phyloP scores from a whole-genome alignment of 2,888 invertebrate genomes.

The Cantharis rustica region DNA sequence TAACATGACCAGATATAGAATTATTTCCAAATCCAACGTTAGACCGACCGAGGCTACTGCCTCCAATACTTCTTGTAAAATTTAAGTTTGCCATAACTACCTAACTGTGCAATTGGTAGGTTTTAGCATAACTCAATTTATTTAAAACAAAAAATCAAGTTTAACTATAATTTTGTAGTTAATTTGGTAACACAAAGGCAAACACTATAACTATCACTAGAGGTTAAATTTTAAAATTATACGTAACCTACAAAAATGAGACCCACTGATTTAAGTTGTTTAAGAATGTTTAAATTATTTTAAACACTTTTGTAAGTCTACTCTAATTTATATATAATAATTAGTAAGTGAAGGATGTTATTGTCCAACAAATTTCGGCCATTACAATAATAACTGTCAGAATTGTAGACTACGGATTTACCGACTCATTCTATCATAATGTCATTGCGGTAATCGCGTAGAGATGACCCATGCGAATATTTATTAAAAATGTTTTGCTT shows the following conservation, averaged over 20 bases:
- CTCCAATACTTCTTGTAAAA: constrained; percentile 89
- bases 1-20: constrained; percentile 77
- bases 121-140: constrained; percentile 51
- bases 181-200: constrained; percentile 47
- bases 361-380: constrained; percentile 56
- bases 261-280: constrained; percentile 33
- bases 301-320: constrained; percentile 36
- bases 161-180: constrained; percentile 24
- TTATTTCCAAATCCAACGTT: constrained; percentile 69
- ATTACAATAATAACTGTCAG: constrained; percentile 48
- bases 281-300: constrained; percentile 13
- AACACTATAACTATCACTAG: constrained; percentile 45
- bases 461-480: neutral
- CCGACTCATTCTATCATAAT: neutral
- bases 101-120: constrained; percentile 46
- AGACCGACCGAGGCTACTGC: constrained; percentile 70
- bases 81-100: constrained; percentile 92
- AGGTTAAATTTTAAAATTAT: constrained; percentile 43
- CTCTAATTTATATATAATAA: constrained; percentile 45
- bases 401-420: constrained; percentile 25
- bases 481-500: neutral
- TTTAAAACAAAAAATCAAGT: constrained; percentile 5
- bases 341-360: constrained; percentile 52
- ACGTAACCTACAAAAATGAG: constrained; percentile 36
- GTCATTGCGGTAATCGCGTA: neutral